phyloP scores from a whole-genome alignment of 2,113 vertebrate species.

The Micronycteris hirsuta region DNA sequence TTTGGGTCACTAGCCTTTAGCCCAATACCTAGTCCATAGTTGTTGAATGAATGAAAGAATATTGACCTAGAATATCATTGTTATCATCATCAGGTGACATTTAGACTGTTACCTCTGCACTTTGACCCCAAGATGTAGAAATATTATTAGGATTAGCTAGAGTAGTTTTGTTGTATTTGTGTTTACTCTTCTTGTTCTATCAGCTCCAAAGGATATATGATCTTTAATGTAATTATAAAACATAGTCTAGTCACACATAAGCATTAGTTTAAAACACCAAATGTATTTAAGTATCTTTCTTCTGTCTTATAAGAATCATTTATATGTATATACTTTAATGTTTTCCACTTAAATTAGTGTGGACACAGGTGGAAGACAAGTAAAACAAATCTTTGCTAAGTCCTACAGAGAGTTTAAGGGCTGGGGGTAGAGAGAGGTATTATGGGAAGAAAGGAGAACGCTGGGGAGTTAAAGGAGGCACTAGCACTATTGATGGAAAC shows the following conservation, averaged over 20 bases:
- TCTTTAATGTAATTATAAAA: background rate
- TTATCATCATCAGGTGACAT: background rate
- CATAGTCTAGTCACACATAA: background rate
- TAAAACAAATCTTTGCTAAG: background rate
- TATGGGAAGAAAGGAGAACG: background rate
- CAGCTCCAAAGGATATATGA: background rate
- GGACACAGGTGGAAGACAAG: background rate
- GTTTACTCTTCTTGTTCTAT: background rate
- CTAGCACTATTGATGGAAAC: background rate
- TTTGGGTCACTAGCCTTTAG: background rate
- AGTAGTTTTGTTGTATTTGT: background rate
- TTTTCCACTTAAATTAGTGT: conserved; percentile 23
- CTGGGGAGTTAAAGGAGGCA: background rate
- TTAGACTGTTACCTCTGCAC: background rate
- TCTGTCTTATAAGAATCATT: background rate
- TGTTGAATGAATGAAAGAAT: background rate
- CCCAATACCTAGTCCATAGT: no score
- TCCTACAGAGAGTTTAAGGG: background rate
- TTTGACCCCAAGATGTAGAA: background rate
- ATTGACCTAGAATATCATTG: background rate
- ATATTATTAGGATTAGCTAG: background rate
- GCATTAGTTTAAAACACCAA: background rate
- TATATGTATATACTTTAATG: background rate
- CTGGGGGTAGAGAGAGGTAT: background rate
- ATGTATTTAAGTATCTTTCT: background rate